Percentiles rank a stretch among this genome's conserved stretches.
Conservation (phyloP, 1,140 invertebrate genomes). For the Lysiphlebus fabarum region DNA sequence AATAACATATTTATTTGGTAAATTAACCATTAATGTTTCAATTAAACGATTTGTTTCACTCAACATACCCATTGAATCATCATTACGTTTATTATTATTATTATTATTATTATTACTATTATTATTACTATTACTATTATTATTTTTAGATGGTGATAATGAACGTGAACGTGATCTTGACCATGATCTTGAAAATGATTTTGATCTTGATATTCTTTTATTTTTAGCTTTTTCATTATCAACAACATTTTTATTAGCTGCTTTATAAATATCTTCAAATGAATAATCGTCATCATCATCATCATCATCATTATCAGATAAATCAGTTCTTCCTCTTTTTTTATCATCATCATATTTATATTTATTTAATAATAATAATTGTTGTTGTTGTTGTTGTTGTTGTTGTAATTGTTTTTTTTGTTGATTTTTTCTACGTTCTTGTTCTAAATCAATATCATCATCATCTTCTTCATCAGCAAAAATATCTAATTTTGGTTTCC, state of each 20-base stretch:
- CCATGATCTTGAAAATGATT: constrained; percentile 32
- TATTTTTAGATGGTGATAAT: constrained; percentile 25
- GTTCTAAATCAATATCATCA: no score
- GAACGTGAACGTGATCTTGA: constrained; percentile 49
- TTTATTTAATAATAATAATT: no score
- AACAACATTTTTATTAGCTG: constrained; percentile 60
- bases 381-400: no score
- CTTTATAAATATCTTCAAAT: constrained; percentile 67
- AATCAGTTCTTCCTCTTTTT: constrained; percentile 41
- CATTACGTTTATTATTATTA: constrained; percentile 36
- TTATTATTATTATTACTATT: no score
- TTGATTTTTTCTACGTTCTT: no score
- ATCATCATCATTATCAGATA: constrained; percentile 65
- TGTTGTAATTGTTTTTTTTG: no score
- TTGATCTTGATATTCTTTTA: constrained; percentile 36
- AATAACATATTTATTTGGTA: constrained; percentile 52
- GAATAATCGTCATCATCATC: constrained; percentile 68
- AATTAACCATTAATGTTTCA: constrained; percentile 62
- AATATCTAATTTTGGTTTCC: constrained; percentile 51
- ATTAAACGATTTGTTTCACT: constrained; percentile 62
- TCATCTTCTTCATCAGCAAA: constrained; percentile 51
- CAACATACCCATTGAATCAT: constrained; percentile 54
- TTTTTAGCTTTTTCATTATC: constrained; percentile 54
- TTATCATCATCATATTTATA: constrained; percentile 30
- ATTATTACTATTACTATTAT: no score